Evolutionary conservation across 2,797 vertebrate genomes (phyloP).

Genomic region (Pseudochirops corinnae): DNA sequence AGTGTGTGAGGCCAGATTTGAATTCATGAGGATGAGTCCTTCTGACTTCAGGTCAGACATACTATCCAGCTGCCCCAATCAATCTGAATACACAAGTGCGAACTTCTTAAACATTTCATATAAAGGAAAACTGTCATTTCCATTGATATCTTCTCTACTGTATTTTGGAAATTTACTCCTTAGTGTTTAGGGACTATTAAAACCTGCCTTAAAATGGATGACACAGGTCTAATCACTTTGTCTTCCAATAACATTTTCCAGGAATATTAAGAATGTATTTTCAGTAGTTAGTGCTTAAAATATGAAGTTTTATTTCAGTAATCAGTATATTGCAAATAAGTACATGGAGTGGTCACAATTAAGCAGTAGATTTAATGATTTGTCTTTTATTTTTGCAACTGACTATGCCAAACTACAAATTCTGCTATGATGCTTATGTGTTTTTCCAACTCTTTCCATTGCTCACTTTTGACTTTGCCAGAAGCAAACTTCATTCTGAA

Average conservation of each 20-base stretch:
- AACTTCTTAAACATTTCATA: conserved; percentile 58
- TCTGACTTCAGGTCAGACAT: not conserved
- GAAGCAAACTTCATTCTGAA: conserved; percentile 12
- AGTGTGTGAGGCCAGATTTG: not conserved
- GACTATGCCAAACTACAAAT: conserved; percentile 41
- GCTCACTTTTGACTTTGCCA: conserved; percentile 30
- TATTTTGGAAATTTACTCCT: conserved; percentile 60
- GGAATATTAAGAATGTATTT: conserved; percentile 4
- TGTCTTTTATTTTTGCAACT: conserved; percentile 53
- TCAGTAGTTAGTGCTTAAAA: conserved; percentile 47
- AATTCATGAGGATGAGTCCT: not conserved
- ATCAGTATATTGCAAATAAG: conserved; percentile 59
- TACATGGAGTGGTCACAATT: conserved; percentile 12
- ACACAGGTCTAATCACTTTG: conserved; percentile 36
- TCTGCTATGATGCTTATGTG: conserved; percentile 3
- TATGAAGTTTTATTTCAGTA: conserved; percentile 61
- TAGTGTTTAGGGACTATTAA: conserved; percentile 43
- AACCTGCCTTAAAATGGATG: conserved; percentile 26
- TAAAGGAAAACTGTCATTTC: conserved; percentile 60
- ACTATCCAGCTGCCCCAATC: not conserved
- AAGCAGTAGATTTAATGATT: conserved; percentile 66
- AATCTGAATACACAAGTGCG: conserved; percentile 57
- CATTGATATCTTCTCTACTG: conserved; percentile 42
- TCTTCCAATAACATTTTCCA: conserved; percentile 51
- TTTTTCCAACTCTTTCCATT: conserved; percentile 13